These are phyloP conservation scores for Drosophila vallismaia DNA, from an alignment of 2,888 invertebrate genomes.

Conservation along the genomic window DNA sequence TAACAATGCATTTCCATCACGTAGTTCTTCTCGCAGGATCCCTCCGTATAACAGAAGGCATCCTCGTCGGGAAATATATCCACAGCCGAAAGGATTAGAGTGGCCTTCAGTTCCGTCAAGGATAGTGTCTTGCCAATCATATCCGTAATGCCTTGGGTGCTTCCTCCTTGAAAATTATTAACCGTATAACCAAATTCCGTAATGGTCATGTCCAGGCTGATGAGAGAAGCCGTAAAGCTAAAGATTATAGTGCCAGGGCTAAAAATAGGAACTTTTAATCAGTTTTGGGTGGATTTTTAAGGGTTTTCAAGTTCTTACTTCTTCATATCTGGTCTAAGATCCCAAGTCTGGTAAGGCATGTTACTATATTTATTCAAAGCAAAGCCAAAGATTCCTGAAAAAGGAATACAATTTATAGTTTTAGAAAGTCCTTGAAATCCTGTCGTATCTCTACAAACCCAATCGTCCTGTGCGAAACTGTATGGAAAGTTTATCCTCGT, in stretches of 20 bases:
- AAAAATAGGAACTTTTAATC: background rate
- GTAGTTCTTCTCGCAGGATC: slow-evolving; percentile 88
- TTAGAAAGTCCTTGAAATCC: slow-evolving; percentile 1
- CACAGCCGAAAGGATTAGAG: slow-evolving; percentile 87
- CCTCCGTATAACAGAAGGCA: slow-evolving; percentile 89
- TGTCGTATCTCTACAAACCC: no score
- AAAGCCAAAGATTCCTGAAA: slow-evolving; percentile 88
- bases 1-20: slow-evolving; percentile 90
- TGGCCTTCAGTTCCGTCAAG: slow-evolving; percentile 79
- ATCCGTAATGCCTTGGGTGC: slow-evolving; percentile 79
- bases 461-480: slow-evolving; percentile 90
- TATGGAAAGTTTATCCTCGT: slow-evolving; percentile 92
- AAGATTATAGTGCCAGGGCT: slow-evolving; percentile 83
- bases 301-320: slow-evolving; percentile 52
- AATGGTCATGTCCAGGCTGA: slow-evolving; percentile 86
- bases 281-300: no score
- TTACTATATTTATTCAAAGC: slow-evolving; percentile 90
- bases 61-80: slow-evolving; percentile 93
- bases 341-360: slow-evolving; percentile 94
- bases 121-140: slow-evolving; percentile 81
- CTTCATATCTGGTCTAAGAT: slow-evolving; percentile 88
- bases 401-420: no score
- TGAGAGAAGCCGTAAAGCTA: slow-evolving; percentile 85
- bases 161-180: slow-evolving; percentile 83
- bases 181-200: slow-evolving; percentile 83